A percentile compares a stretch with the other conserved stretches of the same genome.
Evolutionary conservation across 2,113 vertebrate genomes (phyloP).

Genomic region (Atractosteus spatula): DNA sequence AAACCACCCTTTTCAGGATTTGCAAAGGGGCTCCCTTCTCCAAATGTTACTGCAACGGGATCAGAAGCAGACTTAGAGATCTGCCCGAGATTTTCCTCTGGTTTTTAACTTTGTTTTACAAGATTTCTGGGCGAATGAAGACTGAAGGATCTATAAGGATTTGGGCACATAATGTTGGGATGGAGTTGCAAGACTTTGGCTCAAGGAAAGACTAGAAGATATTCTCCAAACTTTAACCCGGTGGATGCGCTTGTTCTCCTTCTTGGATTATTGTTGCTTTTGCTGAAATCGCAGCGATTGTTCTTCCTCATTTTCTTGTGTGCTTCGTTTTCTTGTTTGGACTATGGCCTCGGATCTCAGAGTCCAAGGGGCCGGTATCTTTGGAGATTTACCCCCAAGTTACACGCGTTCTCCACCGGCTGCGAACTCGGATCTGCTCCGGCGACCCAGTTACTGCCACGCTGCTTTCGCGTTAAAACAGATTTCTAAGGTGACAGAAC

Average conservation of each 20-base stretch:
- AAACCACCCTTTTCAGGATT: constrained; percentile 78
- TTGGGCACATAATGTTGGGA: constrained; percentile 79
- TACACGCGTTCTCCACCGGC: constrained; percentile 67
- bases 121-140: constrained; percentile 70
- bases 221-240: constrained; percentile 47
- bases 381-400: constrained; percentile 74
- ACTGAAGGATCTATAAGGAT: constrained; percentile 69
- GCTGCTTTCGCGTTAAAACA: constrained; percentile 79
- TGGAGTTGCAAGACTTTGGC: constrained; percentile 73
- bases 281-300: constrained; percentile 52
- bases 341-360: constrained; percentile 80
- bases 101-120: constrained; percentile 55
- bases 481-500: constrained; percentile 75
- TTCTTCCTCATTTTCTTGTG: constrained; percentile 42
- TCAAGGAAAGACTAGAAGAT: constrained; percentile 66
- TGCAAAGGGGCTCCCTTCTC: constrained; percentile 68
- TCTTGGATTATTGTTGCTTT: constrained; percentile 63
- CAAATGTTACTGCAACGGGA: constrained; percentile 73
- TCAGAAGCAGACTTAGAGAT: constrained; percentile 66
- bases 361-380: constrained; percentile 66
- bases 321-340: constrained; percentile 52
- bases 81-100: constrained; percentile 46
- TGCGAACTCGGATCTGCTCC: constrained; percentile 61
- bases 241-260: constrained; percentile 63
- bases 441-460: constrained; percentile 79